phyloP scores from a whole-genome alignment of 1,140 invertebrate genomes.

The Drosophila tsacasi region DNA sequence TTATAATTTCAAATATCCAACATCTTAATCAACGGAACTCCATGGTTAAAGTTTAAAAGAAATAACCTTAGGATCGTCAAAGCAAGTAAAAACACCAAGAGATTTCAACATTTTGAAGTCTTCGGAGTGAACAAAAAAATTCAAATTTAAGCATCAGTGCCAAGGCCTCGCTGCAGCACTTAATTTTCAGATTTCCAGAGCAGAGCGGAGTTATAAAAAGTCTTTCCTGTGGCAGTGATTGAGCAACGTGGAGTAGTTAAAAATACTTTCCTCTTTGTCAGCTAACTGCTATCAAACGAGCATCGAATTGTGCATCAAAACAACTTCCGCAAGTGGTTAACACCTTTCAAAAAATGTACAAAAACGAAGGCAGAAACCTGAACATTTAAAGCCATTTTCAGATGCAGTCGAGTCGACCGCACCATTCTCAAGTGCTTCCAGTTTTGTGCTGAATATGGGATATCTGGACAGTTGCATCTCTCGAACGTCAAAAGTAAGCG shows the following conservation, averaged over 20 bases:
- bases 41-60: background rate
- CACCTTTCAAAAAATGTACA: constrained; percentile 56
- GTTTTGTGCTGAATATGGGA: constrained; percentile 40
- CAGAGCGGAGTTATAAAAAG: constrained; percentile 25
- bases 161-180: constrained; percentile 28
- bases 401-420: constrained; percentile 40
- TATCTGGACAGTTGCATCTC: constrained; percentile 42
- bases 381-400: constrained; percentile 25
- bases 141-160: constrained; percentile 23
- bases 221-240: constrained; percentile 40
- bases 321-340: constrained; percentile 69
- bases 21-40: background rate
- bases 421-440: constrained; percentile 52
- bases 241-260: constrained; percentile 22
- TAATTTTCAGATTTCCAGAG: constrained; percentile 23
- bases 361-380: constrained; percentile 15
- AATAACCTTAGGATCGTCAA: constrained; percentile 4
- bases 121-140: constrained; percentile 19
- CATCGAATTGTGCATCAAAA: constrained; percentile 46
- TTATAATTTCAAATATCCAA: background rate
- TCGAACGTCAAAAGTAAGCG: constrained; percentile 41
- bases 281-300: constrained; percentile 47
- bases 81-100: constrained; percentile 5
- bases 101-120: constrained; percentile 18
- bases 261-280: constrained; percentile 46